Evolutionary conservation across 2,113 vertebrate species (phyloP), one percentile per base, ranked within the genome.

Genomic region (Tyto alba): DNA sequence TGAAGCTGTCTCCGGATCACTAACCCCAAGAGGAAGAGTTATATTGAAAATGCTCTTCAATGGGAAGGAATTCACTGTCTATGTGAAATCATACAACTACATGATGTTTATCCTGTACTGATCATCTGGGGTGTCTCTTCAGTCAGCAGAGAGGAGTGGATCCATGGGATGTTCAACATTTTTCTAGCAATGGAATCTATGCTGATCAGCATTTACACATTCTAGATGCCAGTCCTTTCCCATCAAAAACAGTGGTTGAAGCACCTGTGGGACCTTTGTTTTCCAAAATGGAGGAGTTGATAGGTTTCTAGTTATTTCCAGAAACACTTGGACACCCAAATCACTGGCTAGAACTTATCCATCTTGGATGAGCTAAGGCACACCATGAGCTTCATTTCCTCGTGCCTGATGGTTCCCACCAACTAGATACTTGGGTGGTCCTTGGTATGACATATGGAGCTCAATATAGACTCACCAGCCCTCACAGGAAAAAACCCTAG

Each of bases 371-470:
- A 32, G 18, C 27, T 74, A 27, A 68, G n/a, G 21, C 7, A 30
- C 0, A 0, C 4, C 52, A n/a, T 19, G 16, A 89, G 6, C 7
- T 85, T 67, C 2, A 0, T 79, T 60, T 80, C 25, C 19, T 50
- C 48, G 17, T 67, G 56, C 38, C n/a, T 63, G 38, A 71, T 59
- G n/a, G 34, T 63, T 72, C 16, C 41, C 57, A 87, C 6, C 34
- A 75, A 4, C 4, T 43, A 69, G 25, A n/a, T 30, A 45, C 11
- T n/a, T 52, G n/a, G 6, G 11, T 83, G 11, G 15, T 48, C 11
- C 52, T 89, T 72, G 50, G 55, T 13, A 41, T 23, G 9, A 38
- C 32, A 40, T 13, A 26, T 16, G 25, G 21, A 64, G 3, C 12
- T 87, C 48, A 62, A 3, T 20, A 47, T 11, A 14, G 22, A 36